These are phyloP conservation scores for Hoplodrina blanda DNA, from an alignment of 2,888 invertebrate species.

Conservation along the genomic window DNA sequence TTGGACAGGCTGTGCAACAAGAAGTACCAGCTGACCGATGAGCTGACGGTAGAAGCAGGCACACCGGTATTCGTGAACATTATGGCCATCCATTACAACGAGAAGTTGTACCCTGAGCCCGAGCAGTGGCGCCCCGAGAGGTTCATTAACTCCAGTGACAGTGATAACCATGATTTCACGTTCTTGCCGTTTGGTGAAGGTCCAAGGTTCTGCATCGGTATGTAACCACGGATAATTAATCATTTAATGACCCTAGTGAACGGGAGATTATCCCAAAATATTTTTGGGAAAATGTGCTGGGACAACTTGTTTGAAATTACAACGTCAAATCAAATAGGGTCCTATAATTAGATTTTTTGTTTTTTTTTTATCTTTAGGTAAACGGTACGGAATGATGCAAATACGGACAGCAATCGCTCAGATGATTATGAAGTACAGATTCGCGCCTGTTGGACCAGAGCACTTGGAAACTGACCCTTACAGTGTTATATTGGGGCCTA, in stretches of 20 bases:
- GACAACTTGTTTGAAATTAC: no score
- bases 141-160: slow-evolving; percentile 69
- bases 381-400: slow-evolving; percentile 83
- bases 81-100: slow-evolving; percentile 76
- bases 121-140: slow-evolving; percentile 79
- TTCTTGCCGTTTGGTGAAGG: slow-evolving; percentile 84
- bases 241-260: neutral
- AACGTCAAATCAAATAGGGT: no score
- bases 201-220: slow-evolving; percentile 79
- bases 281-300: no score
- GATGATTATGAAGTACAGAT: slow-evolving; percentile 72
- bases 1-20: slow-evolving; percentile 77
- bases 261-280: no score
- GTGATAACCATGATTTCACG: slow-evolving; percentile 75
- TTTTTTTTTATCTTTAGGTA: slow-evolving; percentile 75
- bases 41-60: slow-evolving; percentile 75
- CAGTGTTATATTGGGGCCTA: slow-evolving; percentile 73
- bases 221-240: slow-evolving; percentile 3
- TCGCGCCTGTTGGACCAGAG: slow-evolving; percentile 71
- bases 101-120: slow-evolving; percentile 76
- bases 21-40: slow-evolving; percentile 73
- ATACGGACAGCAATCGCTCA: slow-evolving; percentile 80
- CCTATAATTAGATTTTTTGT: no score
- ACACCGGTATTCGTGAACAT: slow-evolving; percentile 80
- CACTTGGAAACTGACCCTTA: slow-evolving; percentile 72